Evolutionary conservation across 2,113 vertebrate species (phyloP), one percentile per base, ranked within the genome.

Genomic region (Parus major): DNA sequence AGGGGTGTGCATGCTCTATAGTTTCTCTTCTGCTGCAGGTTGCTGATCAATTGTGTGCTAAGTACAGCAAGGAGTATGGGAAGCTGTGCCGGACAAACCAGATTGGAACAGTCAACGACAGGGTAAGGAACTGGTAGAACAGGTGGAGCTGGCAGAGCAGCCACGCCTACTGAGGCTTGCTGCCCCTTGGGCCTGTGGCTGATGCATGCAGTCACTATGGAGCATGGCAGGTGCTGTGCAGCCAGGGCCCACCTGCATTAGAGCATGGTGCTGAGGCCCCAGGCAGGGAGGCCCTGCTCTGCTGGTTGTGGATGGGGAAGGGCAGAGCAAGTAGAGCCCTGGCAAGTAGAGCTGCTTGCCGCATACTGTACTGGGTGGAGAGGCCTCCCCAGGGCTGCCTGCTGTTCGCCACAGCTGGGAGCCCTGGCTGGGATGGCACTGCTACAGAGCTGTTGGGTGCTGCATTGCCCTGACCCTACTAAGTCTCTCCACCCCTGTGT

Each of bases 21-120:
- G 31, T 84, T 49, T 93, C 57, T 97, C 61, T 82, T 50, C 53
- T 86, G 50, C 88, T 94, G 46, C 95, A 99, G 99, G 99, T 99
- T 78, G 99, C 99, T 66, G 99, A 99, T 90, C 99, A 99, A 86
- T 98, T 99, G 28, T 99, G 99, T 97, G 98, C 99, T 94, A 99
- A 99, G 97, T 99, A 99, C 92, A 99, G 99, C 98, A 99, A 99
- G 93, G 99, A 99, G 94, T 99, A 99, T 28, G 99, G 99, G 94
- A 99, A 99, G 95, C 98, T 99, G 47, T 99, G 99, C 96, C 98
- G 99, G 96, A 99, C 98, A 95, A 99, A 99, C 97, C 99, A 99
- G 97, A 99, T 99, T 75, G 99, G 99, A 92, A 99, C 99, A 17
- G 99, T 99, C 91, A 99, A 99, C 27, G 99, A 99, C 83, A 98